Evolutionary conservation across 2,113 vertebrate species (phyloP), one percentile per base, ranked within the genome.

Genomic region (Piprites chloris): DNA sequence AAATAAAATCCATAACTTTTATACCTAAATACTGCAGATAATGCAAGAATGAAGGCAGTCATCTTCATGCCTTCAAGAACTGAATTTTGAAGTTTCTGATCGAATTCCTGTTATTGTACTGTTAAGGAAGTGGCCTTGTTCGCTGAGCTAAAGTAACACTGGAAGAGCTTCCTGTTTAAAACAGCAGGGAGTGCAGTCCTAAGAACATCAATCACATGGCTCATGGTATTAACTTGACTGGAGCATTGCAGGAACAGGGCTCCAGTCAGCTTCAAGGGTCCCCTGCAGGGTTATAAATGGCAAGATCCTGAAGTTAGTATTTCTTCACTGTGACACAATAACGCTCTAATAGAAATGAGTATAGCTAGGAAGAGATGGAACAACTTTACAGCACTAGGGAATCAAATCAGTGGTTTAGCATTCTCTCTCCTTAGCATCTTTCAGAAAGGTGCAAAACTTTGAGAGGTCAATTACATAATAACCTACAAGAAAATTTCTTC

Each of bases 101-200:
- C 4, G 5, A 93, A 96, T 95, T 96, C 96, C 93, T 96, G 93
- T 90, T 94, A 95, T 95, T 96, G 88, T 96, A 75, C 27, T 87
- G 93, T 81, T 81, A 89, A 89, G 95, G 96, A 96, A 97, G 79
- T 90, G 73, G 90, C 82, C 59, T 69, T 53, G 47, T 77, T 93
- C 10, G 2, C 89, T 77, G 78, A 95, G 66, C 69, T 92, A 90
- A 74, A 84, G 81, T 8, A 26, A 81, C 78, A 67, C 44, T 93
- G 94, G 82, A 81, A 93, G 72, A 93, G 61, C 44, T 96, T 96
- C 96, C 96, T 96, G 96, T 96, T 96, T 88, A 94, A 93, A 94
- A 15, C 88, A 91, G 91, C 83, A 52, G 79, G 80, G 85, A 92
- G 26, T 68, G 52, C 85, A 87, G 85, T 65, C 56, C 73, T 2